phyloP scores from a whole-genome alignment of 2,797 vertebrate species.

The Sparidentex hasta region DNA sequence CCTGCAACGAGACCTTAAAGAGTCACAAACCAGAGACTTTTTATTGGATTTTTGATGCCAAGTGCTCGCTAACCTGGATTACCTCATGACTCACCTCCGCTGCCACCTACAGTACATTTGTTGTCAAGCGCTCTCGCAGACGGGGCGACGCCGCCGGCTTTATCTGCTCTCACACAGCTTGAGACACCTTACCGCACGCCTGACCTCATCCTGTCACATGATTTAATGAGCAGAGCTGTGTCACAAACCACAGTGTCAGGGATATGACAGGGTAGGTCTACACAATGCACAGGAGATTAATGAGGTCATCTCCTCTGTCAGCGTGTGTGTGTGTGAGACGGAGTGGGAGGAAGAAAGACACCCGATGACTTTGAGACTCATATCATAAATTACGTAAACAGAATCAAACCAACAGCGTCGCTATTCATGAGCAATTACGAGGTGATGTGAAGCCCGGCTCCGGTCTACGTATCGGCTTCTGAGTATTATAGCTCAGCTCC shows the following conservation, averaged over 20 bases:
- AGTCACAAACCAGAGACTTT: slow-evolving; percentile 48
- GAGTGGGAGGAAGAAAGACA: slow-evolving; percentile 46
- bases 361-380: slow-evolving; percentile 63
- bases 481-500: slow-evolving; percentile 41
- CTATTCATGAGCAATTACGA: slow-evolving; percentile 51
- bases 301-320: slow-evolving; percentile 76
- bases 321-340: slow-evolving; percentile 15
- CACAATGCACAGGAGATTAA: slow-evolving; percentile 80
- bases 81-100: slow-evolving; percentile 68
- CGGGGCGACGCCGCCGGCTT: slow-evolving; percentile 43
- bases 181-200: slow-evolving; percentile 69
- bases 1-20: slow-evolving; percentile 38
- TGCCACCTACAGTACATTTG: slow-evolving; percentile 53
- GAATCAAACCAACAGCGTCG: slow-evolving; percentile 60
- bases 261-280: slow-evolving; percentile 70
- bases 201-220: slow-evolving; percentile 84
- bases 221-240: slow-evolving; percentile 79
- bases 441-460: slow-evolving; percentile 42
- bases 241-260: slow-evolving; percentile 75
- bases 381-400: slow-evolving; percentile 62
- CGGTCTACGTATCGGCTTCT: slow-evolving; percentile 52
- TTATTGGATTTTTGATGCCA: slow-evolving; percentile 52
- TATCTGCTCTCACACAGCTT: slow-evolving; percentile 78
- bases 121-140: slow-evolving; percentile 44
- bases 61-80: slow-evolving; percentile 50